Evolutionary conservation across 2,888 invertebrate species (phyloP).

Genomic region (Eupithecia tripunctaria): DNA sequence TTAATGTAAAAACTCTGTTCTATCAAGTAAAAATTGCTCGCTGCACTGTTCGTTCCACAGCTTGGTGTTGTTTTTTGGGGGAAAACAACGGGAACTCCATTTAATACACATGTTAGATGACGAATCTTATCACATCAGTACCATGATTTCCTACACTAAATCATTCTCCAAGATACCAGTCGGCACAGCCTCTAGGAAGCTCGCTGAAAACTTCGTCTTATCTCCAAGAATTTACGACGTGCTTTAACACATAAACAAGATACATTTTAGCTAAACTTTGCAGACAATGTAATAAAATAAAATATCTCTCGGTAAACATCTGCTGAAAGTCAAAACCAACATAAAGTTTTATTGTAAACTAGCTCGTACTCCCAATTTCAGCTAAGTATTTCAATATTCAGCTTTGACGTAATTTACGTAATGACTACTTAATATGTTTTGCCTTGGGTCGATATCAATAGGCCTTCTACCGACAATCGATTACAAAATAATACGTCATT

Average conservation of each 20-base stretch:
- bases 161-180: conserved; percentile 1
- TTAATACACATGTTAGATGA: too few species aligned
- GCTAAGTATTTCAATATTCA: conserved; percentile 3
- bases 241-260: conserved; percentile 34
- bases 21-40: too few species aligned
- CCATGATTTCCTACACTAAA: neutral
- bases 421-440: neutral
- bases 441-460: neutral
- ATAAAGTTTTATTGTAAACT: conserved; percentile 11
- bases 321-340: conserved; percentile 29
- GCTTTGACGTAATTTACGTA: neutral
- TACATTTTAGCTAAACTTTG: conserved; percentile 33
- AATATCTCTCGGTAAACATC: conserved; percentile 19
- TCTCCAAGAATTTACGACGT: conserved; percentile 27
- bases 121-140: neutral
- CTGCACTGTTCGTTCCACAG: too few species aligned
- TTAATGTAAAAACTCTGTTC: too few species aligned
- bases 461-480: neutral
- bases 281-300: conserved; percentile 27
- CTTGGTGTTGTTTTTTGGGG: too few species aligned
- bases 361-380: neutral
- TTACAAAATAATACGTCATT: neutral
- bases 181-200: conserved; percentile 20
- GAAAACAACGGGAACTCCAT: too few species aligned
- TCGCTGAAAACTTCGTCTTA: conserved; percentile 26